phyloP scores from a whole-genome alignment of 2,888 invertebrate genomes.

The Entomobrya proxima region DNA sequence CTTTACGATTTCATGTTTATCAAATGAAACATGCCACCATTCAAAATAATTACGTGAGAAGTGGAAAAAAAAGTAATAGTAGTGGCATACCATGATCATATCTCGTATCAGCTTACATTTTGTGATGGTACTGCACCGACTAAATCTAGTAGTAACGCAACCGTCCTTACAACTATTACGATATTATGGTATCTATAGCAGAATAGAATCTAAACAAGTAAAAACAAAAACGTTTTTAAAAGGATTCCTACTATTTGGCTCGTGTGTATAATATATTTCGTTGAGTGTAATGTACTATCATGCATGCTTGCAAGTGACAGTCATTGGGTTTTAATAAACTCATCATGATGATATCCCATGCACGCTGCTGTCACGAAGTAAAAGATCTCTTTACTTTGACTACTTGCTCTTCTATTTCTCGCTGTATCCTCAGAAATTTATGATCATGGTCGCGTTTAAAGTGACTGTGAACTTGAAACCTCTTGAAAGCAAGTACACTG shows the following conservation, averaged over 20 bases:
- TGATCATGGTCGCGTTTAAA: conserved; percentile 16
- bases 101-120: background rate
- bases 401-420: background rate
- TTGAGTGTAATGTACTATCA: background rate
- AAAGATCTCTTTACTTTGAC: conserved; percentile 12
- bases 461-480: conserved; percentile 34
- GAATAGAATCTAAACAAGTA: background rate
- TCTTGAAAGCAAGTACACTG: conserved; percentile 2
- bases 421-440: background rate
- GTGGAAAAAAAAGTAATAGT: background rate
- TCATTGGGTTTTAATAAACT: conserved; percentile 54
- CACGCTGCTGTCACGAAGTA: conserved; percentile 9
- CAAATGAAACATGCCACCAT: conserved; percentile 30
- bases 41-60: conserved; percentile 48
- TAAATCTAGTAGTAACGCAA: background rate
- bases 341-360: conserved; percentile 31
- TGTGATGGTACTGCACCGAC: background rate
- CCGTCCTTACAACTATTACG: background rate
- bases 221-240: background rate
- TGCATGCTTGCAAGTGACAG: conserved; percentile 37
- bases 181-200: background rate
- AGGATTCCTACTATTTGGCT: conserved; percentile 16
- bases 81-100: conserved; percentile 4
- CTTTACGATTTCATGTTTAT: background rate
- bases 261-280: background rate